These are phyloP conservation scores for Clarias magur DNA, from an alignment of 2,113 vertebrate species.

Conservation along the genomic window DNA sequence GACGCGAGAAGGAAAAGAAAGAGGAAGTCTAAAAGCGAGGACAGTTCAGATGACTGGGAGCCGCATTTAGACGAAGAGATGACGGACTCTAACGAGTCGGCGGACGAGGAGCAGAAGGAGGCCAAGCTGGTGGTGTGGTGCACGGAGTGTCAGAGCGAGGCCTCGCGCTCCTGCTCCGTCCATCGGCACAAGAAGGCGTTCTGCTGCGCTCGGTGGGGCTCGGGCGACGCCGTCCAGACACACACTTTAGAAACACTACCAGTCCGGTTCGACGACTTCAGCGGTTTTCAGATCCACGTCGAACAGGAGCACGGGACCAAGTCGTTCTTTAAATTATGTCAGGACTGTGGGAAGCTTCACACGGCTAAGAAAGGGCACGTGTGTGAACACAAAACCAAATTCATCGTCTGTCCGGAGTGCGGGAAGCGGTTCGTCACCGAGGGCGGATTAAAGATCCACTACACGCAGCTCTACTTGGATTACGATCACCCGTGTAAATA, in stretches of 20 bases:
- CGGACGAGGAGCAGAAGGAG: conserved; percentile 18
- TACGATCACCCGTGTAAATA: conserved; percentile 15
- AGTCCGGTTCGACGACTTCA: conserved; percentile 13
- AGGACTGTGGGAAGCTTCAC: conserved; percentile 10
- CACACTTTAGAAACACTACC: background rate
- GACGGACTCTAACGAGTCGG: background rate
- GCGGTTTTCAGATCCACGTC: conserved; percentile 21
- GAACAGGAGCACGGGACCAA: conserved; percentile 32
- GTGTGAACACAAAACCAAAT: conserved; percentile 28
- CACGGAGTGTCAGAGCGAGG: background rate
- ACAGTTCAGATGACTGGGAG: conserved; percentile 9
- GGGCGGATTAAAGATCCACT: conserved; percentile 4
- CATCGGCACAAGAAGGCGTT: conserved; percentile 20
- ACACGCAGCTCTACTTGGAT: background rate
- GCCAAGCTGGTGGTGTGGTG: conserved; percentile 28
- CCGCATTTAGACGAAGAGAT: background rate
- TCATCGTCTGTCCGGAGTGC: conserved; percentile 9
- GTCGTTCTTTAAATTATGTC: conserved; percentile 6
- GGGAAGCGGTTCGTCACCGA: conserved; percentile 24
- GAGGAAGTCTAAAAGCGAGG: background rate
- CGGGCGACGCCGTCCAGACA: background rate
- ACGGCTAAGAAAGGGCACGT: background rate
- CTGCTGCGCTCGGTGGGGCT: conserved; percentile 9
- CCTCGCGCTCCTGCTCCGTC: conserved; percentile 25
- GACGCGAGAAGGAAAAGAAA: background rate